Base-by-base conservation (phyloP, 2,113 vertebrate genomes). In the Eptesicus fuscus region DNA sequence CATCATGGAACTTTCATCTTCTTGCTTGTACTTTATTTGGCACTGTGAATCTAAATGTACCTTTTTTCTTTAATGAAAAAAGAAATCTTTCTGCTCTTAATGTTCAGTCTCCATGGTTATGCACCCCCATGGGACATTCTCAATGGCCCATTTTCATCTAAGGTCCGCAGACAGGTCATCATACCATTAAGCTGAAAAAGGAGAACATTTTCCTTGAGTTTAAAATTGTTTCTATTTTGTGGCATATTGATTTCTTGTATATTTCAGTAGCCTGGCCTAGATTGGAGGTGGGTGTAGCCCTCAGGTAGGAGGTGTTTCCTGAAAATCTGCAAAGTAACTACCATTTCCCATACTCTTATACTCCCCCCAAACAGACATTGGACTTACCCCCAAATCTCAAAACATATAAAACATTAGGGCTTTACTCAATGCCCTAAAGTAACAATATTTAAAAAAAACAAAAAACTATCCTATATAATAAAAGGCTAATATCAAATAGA, bases 201-300 rank as follows among this genome's bases (percentile, higher is more conserved):
- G 37, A 92, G 73, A 90, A 49, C n/a, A n/a, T 96, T 92, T 92
- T 44, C 44, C 84, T 92, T 87, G 71, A 88, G 80, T 95, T 97
- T 71, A 77, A 28, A 95, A 93, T 90, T 67, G 90, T 93, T 96
- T 92, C 93, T 37, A 74, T 96, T 93, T 92, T 84, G 88, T 63
- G 85, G 82, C 35, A 28, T 78, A 84, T 95, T 93, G 88, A 93
- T 93, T 91, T 85, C 56, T 69, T 49, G 22, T 87, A 0, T 44
- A 78, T 65, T 80, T 93, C 86, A 78, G 86, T 35, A 82, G 86
- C 44, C n/a, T 83, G 53, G 9, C 67, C 32, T n/a, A 9, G 23
- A 28, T 1, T 32, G 51, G 51, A 53, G 44, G 40, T 25, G 18
- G 30, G 9, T 23, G 6, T 9, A 42, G 17, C 18, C 47, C 30